phyloP scores from a whole-genome alignment of 2,797 vertebrate genomes.

The Notoglanidium macrostoma region DNA sequence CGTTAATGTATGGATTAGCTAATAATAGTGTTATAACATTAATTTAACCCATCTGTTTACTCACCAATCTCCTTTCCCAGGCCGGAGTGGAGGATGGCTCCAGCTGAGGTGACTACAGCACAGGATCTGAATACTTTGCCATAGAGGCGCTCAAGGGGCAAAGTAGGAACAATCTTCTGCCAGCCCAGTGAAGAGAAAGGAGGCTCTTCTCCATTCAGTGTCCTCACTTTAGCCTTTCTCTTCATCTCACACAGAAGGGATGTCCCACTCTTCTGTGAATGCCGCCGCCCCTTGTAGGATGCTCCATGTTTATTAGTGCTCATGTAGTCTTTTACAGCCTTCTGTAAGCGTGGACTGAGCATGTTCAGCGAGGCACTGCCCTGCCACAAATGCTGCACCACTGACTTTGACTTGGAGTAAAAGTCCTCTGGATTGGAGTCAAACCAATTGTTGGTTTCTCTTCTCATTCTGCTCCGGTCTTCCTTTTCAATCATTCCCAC shows the following conservation, averaged over 20 bases:
- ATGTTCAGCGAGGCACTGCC: slow-evolving; percentile 85
- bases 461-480: slow-evolving; percentile 56
- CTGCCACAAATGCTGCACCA: slow-evolving; percentile 87
- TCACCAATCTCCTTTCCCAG: slow-evolving; percentile 96
- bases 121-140: slow-evolving; percentile 79
- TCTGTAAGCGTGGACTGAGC: slow-evolving; percentile 90
- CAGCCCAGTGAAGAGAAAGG: slow-evolving; percentile 90
- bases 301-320: slow-evolving; percentile 90
- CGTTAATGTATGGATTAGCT: background rate
- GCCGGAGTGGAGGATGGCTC: slow-evolving; percentile 92
- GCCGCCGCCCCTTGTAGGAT: slow-evolving; percentile 78
- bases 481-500: slow-evolving; percentile 57
- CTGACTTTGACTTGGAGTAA: slow-evolving; percentile 83
- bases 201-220: slow-evolving; percentile 88
- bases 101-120: slow-evolving; percentile 94
- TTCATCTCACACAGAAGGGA: slow-evolving; percentile 89
- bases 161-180: slow-evolving; percentile 82
- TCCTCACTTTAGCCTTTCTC: slow-evolving; percentile 77
- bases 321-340: slow-evolving; percentile 90
- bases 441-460: slow-evolving; percentile 45
- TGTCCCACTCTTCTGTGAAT: slow-evolving; percentile 65
- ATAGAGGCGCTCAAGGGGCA: slow-evolving; percentile 78
- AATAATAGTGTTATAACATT: background rate
- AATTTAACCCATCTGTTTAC: slow-evolving; percentile 61
- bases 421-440: slow-evolving; percentile 80